These are phyloP conservation scores for Agonopterix alstromeriana DNA, from an alignment of 2,888 invertebrate species.

Conservation along the genomic window DNA sequence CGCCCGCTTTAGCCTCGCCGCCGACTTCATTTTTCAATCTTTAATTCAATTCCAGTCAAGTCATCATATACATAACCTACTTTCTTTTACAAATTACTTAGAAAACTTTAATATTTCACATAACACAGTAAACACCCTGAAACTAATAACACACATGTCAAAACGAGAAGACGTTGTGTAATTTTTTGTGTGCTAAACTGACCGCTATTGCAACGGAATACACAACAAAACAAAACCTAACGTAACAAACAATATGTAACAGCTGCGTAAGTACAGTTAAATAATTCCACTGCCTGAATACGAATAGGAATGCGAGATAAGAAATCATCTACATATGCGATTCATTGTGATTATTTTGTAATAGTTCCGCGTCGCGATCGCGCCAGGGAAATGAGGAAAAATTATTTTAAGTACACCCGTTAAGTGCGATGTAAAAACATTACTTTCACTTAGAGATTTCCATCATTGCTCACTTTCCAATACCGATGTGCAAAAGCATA, in stretches of 20 bases:
- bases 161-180: no score
- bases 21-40: no score
- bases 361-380: constrained; percentile 42
- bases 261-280: constrained; percentile 14
- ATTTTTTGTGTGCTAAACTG: no score
- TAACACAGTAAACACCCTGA: no score
- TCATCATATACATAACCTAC: no score
- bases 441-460: constrained; percentile 50
- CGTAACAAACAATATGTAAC: constrained; percentile 26
- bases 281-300: constrained; percentile 25
- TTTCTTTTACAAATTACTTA: no score
- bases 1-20: no score
- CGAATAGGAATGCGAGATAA: constrained; percentile 23
- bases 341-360: constrained; percentile 22
- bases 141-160: no score
- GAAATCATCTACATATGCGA: constrained; percentile 23
- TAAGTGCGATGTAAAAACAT: constrained; percentile 9
- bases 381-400: constrained; percentile 49
- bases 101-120: no score
- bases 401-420: constrained; percentile 22
- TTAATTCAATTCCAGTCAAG: no score
- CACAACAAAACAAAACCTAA: constrained; percentile 10
- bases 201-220: constrained; percentile 27
- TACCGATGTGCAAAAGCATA: constrained; percentile 37
- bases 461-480: constrained; percentile 68